These are phyloP conservation scores for Pseudoatta argentina DNA, from an alignment of 1,140 invertebrate genomes.

Conservation along the genomic window DNA sequence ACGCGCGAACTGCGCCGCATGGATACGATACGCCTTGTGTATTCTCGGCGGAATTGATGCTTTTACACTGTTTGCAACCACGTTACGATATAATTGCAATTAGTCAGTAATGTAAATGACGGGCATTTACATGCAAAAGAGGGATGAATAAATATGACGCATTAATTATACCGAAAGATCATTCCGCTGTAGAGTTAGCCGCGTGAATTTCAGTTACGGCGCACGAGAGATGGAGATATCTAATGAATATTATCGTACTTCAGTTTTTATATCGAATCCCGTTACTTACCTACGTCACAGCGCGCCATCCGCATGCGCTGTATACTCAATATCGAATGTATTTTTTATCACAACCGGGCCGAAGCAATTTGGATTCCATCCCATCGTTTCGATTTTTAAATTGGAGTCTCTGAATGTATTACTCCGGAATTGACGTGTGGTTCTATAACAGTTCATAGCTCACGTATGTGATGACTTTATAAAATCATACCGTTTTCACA, in stretches of 20 bases:
- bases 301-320: neutral
- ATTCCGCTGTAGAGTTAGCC: slow-evolving; percentile 4
- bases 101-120: slow-evolving; percentile 60
- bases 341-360: slow-evolving; percentile 51
- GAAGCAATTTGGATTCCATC: slow-evolving; percentile 62
- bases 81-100: slow-evolving; percentile 64
- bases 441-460: slow-evolving; percentile 59
- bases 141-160: slow-evolving; percentile 61
- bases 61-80: slow-evolving; percentile 57
- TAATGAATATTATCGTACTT: slow-evolving; percentile 52
- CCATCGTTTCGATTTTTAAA: slow-evolving; percentile 62
- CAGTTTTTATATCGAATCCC: slow-evolving; percentile 49
- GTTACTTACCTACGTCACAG: slow-evolving; percentile 6
- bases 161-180: slow-evolving; percentile 57
- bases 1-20: slow-evolving; percentile 1
- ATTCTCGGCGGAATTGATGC: slow-evolving; percentile 56
- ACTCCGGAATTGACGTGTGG: slow-evolving; percentile 43
- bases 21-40: slow-evolving; percentile 48
- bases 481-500: slow-evolving; percentile 45
- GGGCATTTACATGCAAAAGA: slow-evolving; percentile 61
- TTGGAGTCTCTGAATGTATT: slow-evolving; percentile 58
- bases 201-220: slow-evolving; percentile 37
- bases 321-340: slow-evolving; percentile 48
- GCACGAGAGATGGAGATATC: neutral
- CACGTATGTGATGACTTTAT: slow-evolving; percentile 50